A percentile compares a stretch with the other conserved stretches of the same genome.
Conservation (phyloP, 2,888 invertebrate genomes). For the Dynastes maya region DNA sequence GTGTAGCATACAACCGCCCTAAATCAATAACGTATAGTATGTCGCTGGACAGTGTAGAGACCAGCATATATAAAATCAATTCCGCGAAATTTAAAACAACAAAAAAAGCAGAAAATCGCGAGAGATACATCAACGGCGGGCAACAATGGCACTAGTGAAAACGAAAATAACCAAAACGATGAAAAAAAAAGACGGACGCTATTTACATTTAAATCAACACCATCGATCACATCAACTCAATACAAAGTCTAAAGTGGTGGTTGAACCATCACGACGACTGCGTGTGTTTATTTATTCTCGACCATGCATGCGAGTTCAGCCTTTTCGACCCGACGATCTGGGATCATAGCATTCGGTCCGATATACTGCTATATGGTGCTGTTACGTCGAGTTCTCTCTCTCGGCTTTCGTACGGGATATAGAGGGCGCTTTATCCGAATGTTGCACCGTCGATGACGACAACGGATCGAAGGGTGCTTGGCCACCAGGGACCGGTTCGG, state of each 20-base stretch:
- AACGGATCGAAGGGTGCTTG: slow-evolving; percentile 60
- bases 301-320: slow-evolving; percentile 30
- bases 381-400: slow-evolving; percentile 12
- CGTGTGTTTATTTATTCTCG: slow-evolving; percentile 42
- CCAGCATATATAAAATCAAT: slow-evolving; percentile 42
- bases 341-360: slow-evolving; percentile 15
- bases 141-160: slow-evolving; percentile 9
- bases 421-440: slow-evolving; percentile 42
- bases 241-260: slow-evolving; percentile 43
- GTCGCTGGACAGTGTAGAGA: slow-evolving; percentile 10
- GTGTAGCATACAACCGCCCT: slow-evolving; percentile 5
- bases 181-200: slow-evolving; percentile 32
- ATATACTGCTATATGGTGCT: neutral
- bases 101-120: slow-evolving; percentile 3
- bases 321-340: slow-evolving; percentile 18
- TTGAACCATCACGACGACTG: slow-evolving; percentile 31
- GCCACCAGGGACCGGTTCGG: slow-evolving; percentile 65
- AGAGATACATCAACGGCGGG: neutral
- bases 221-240: slow-evolving; percentile 46
- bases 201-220: slow-evolving; percentile 48
- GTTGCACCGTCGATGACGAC: slow-evolving; percentile 17
- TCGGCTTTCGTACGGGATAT: slow-evolving; percentile 39
- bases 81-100: slow-evolving; percentile 38
- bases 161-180: slow-evolving; percentile 28
- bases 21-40: slow-evolving; percentile 37